Base-by-base conservation (phyloP, 1,140 invertebrate species). In the Dufourea novaeangliae region DNA sequence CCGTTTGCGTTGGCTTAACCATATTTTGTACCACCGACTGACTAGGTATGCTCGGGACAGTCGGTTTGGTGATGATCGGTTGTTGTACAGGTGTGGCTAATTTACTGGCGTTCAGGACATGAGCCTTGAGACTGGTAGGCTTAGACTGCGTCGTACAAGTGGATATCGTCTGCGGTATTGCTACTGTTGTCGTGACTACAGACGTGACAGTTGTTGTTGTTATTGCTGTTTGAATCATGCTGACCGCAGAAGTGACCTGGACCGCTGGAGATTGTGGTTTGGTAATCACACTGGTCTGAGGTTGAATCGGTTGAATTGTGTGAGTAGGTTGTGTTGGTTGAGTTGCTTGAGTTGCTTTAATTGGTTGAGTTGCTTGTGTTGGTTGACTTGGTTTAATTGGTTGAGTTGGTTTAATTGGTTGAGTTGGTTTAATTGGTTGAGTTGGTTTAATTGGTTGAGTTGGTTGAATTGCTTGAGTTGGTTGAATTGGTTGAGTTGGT, bases 81-180 rank as follows among this genome's bases (percentile, higher is more conserved):
- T 68, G 67, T 32, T 84, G 86, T 32, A 87, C 66, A 0, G 79
- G 86, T 2, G 77, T 83, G 0, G 61, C 82, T 8, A 90, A 52
- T 81, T 92, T 92, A 27, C 88, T 86, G 1, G 91, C 90, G 50
- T 92, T 92, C 37, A 94, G 77, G 2, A 94, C 93, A n/a, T 94
- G 94, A 14, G 94, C 94, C 77, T 94, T 94, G 1, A 94, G 83
- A 39, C 92, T 93, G 12, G 93, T 94, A 11, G 93, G 93, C 76
- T 92, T 92, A 0, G 85, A 69, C 39, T 87, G 88, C 1, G 78
- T 39, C 6, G 83, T 56, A 22, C 84, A 82, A 20, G 64, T 34
- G 0, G 68, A 32, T 17, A 61, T 41, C 12, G 82, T 22, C 25
- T 79, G 72, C 3, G 80, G 27, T 3, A 59, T 25, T 1, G 64